Conservation (phyloP, 1,140 invertebrate species). For the Epicauta chinensis region DNA sequence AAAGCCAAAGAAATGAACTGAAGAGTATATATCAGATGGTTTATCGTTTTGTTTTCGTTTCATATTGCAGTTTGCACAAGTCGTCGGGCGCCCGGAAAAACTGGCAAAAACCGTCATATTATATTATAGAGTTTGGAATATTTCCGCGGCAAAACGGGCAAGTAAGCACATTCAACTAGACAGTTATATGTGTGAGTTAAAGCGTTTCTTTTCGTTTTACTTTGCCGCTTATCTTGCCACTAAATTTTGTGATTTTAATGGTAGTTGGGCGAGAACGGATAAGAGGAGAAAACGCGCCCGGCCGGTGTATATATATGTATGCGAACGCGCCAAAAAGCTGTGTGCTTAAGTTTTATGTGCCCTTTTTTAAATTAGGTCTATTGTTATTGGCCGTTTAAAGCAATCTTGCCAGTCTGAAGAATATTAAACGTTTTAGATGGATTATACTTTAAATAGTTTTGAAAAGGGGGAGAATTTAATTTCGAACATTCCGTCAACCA, state of each 20-base stretch:
- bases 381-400: conserved; percentile 36
- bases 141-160: conserved; percentile 30
- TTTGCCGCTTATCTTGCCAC: conserved; percentile 39
- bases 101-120: conserved; percentile 30
- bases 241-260: conserved; percentile 42
- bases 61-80: conserved; percentile 31
- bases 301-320: conserved; percentile 9
- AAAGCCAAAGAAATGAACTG: conserved; percentile 36
- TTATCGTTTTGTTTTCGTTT: conserved; percentile 40
- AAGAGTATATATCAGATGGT: conserved; percentile 33
- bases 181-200: conserved; percentile 41
- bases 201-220: conserved; percentile 41
- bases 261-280: conserved; percentile 24
- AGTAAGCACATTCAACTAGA: conserved; percentile 37
- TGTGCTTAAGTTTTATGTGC: conserved; percentile 33
- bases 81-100: conserved; percentile 30
- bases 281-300: conserved; percentile 8
- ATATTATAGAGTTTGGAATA: conserved; percentile 35
- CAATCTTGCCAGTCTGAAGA: conserved; percentile 33
- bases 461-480: conserved; percentile 20
- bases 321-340: conserved; percentile 34
- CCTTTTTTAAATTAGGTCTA: conserved; percentile 38
- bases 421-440: conserved; percentile 33
- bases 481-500: conserved; percentile 15
- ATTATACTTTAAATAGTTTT: conserved; percentile 25